Conservation (phyloP, 2,888 invertebrate species). For the Cerceris rybyensis region DNA sequence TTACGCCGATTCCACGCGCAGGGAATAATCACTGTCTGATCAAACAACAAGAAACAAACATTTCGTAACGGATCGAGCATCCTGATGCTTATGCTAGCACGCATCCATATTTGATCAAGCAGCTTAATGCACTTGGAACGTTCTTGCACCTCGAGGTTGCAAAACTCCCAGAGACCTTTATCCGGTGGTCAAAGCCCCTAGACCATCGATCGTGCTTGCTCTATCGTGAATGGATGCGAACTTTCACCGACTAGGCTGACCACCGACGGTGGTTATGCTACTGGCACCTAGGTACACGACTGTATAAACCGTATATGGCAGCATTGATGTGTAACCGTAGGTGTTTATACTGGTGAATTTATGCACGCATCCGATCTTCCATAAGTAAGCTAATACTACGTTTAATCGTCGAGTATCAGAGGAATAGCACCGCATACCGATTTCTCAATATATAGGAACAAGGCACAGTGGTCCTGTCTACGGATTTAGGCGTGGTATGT, state of each 20-base stretch:
- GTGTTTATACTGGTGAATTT: constrained; percentile 5
- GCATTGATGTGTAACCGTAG: constrained; percentile 15
- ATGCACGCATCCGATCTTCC: not conserved
- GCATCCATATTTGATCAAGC: constrained; percentile 24
- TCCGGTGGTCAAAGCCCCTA: constrained; percentile 60
- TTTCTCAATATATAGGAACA: too few relatives aligned
- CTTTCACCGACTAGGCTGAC: constrained; percentile 43
- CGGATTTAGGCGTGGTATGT: too few relatives aligned
- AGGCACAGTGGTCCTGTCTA: too few relatives aligned
- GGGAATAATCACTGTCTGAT: too few relatives aligned
- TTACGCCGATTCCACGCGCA: too few relatives aligned
- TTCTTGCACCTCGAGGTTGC: constrained; percentile 6
- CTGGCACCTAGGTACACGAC: constrained; percentile 9
- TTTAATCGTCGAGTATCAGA: too few relatives aligned
- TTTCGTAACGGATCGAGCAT: not conserved
- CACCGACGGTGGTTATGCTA: constrained; percentile 36
- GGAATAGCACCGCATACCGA: too few relatives aligned
- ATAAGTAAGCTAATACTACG: not conserved
- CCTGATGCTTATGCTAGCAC: not conserved
- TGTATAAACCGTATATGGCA: constrained; percentile 4
- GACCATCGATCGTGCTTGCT: constrained; percentile 55
- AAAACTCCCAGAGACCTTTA: constrained; percentile 49
- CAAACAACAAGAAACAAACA: not conserved
- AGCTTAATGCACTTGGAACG: constrained; percentile 22
- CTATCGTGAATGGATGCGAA: constrained; percentile 58